A percentile compares a stretch with the other conserved stretches of the same genome.
Conservation (phyloP, 2,113 vertebrate genomes). For the Electrona antarctica region DNA sequence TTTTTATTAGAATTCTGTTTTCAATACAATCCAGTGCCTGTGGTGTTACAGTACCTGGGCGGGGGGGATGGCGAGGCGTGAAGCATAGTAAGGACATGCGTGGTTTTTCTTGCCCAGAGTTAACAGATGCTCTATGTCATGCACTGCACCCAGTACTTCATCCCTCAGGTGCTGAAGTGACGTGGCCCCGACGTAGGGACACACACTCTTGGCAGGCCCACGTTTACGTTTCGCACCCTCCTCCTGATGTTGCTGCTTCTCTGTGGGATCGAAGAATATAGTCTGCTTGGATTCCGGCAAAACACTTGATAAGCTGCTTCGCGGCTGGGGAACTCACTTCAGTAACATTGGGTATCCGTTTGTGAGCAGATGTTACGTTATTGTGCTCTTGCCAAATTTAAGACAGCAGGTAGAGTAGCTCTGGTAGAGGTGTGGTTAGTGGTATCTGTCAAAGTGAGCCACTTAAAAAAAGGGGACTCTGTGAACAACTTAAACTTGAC, state of each 20-base stretch:
- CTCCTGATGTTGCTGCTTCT: conserved; percentile 56
- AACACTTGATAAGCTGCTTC: background rate
- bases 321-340: too few relatives aligned
- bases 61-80: conserved; percentile 86
- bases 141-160: conserved; percentile 83
- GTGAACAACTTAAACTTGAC: too few relatives aligned
- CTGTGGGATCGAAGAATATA: conserved; percentile 36
- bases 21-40: background rate
- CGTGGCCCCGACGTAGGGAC: conserved; percentile 83
- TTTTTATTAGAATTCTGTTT: too few relatives aligned
- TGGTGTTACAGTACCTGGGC: conserved; percentile 76
- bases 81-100: conserved; percentile 91
- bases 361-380: too few relatives aligned
- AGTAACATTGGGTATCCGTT: background rate
- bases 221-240: conserved; percentile 78
- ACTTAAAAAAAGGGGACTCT: background rate
- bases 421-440: background rate
- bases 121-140: conserved; percentile 91
- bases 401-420: background rate
- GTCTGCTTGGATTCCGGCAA: too few relatives aligned
- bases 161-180: conserved; percentile 88
- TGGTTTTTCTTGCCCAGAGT: conserved; percentile 81
- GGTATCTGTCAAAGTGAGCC: background rate
- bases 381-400: too few relatives aligned
- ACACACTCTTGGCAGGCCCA: conserved; percentile 66